Evolutionary conservation across 2,888 invertebrate genomes (phyloP).

Genomic region (Nebria brevicollis): DNA sequence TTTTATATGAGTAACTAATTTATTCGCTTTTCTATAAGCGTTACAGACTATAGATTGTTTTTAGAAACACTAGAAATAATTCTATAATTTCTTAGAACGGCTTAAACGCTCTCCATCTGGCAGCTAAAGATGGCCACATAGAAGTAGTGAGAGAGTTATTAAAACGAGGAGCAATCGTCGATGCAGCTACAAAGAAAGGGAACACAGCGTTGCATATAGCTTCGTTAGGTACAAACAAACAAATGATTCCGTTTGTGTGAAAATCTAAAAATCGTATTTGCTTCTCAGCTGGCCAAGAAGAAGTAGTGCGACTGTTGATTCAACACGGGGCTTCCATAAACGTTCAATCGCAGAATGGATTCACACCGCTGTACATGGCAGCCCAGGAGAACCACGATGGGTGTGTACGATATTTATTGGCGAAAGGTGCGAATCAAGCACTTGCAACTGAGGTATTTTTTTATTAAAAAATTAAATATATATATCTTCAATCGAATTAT

Average conservation of each 20-base stretch:
- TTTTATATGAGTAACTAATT: no score
- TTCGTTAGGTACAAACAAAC: conserved; percentile 70
- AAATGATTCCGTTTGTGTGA: background rate
- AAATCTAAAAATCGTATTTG: conserved; percentile 19
- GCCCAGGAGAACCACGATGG: conserved; percentile 97
- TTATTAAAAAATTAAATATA: background rate
- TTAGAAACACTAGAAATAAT: background rate
- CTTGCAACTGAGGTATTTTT: conserved; percentile 88
- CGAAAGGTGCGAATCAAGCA: conserved; percentile 95
- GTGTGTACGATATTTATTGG: conserved; percentile 89
- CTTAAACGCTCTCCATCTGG: conserved; percentile 95
- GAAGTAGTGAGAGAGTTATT: conserved; percentile 92
- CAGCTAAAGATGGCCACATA: conserved; percentile 97
- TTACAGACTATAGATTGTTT: background rate
- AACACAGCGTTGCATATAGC: conserved; percentile 97
- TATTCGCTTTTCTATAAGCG: no score
- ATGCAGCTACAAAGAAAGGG: conserved; percentile 98
- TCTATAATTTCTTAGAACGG: conserved; percentile 81
- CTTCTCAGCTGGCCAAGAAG: conserved; percentile 86
- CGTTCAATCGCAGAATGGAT: conserved; percentile 96
- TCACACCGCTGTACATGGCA: conserved; percentile 98
- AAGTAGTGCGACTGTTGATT: conserved; percentile 91
- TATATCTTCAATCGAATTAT: no score
- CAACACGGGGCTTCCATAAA: conserved; percentile 94
- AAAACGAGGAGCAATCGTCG: conserved; percentile 89